A percentile compares a stretch with the other conserved stretches of the same genome.
These are phyloP conservation scores for Drosophila pruinosa DNA, from an alignment of 1,140 invertebrate genomes.

Conservation along the genomic window DNA sequence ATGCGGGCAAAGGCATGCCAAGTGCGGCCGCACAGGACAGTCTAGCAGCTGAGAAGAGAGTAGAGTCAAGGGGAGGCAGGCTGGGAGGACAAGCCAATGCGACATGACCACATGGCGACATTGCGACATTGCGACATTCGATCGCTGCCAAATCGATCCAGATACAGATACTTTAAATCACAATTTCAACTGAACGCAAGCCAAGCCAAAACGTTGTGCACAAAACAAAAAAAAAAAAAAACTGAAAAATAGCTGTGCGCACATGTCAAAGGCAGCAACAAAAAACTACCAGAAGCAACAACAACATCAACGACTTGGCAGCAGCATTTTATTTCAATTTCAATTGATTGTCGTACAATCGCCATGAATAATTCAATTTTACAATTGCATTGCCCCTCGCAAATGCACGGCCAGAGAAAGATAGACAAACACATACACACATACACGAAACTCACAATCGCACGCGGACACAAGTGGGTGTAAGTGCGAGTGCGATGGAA, in stretches of 20 bases:
- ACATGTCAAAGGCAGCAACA: constrained; percentile 73
- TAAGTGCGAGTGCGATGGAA: constrained; percentile 7
- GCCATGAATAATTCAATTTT: constrained; percentile 80
- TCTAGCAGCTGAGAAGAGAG: background rate
- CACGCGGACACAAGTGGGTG: constrained; percentile 12
- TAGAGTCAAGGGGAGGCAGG: background rate
- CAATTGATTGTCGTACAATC: constrained; percentile 81
- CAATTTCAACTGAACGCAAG: constrained; percentile 67
- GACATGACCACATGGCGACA: constrained; percentile 53
- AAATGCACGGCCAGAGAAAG: constrained; percentile 39
- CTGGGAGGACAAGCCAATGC: background rate
- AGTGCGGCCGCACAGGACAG: constrained; percentile 32
- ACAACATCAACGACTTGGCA: constrained; percentile 57
- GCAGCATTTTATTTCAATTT: constrained; percentile 80
- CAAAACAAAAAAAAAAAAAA: constrained; percentile 34
- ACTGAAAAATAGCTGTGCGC: constrained; percentile 71
- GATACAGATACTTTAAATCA: constrained; percentile 79
- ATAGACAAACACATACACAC: constrained; percentile 28
- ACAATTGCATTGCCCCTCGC: constrained; percentile 65
- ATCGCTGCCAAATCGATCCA: constrained; percentile 77
- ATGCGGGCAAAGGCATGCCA: constrained; percentile 43
- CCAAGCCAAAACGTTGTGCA: constrained; percentile 49
- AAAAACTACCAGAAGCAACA: constrained; percentile 40
- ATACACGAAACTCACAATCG: background rate
- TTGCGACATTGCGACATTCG: constrained; percentile 59